Evolutionary conservation across 2,888 invertebrate genomes (phyloP).

Genomic region (Cacoxenus indagator): DNA sequence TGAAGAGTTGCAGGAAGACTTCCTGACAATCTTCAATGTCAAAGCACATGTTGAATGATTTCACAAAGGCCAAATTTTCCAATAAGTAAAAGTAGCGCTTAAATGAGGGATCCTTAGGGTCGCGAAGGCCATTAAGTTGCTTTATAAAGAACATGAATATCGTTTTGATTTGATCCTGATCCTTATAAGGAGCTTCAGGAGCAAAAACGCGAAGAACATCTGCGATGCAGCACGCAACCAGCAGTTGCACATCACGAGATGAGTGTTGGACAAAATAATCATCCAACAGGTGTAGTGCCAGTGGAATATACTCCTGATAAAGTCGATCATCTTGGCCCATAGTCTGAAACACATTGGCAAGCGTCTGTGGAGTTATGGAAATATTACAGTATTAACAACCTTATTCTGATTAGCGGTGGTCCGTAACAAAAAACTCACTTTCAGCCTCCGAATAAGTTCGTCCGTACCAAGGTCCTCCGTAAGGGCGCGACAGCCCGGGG

Average conservation of each 20-base stretch:
- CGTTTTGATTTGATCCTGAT: slow-evolving; percentile 90
- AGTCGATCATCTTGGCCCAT: slow-evolving; percentile 97
- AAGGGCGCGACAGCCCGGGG: slow-evolving; percentile 94
- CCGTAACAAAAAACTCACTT: slow-evolving; percentile 82
- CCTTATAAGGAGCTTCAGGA: slow-evolving; percentile 97
- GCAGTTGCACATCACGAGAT: slow-evolving; percentile 92
- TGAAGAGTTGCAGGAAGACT: slow-evolving; percentile 94
- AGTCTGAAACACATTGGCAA: slow-evolving; percentile 94
- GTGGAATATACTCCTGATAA: slow-evolving; percentile 90
- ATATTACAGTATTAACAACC: not conserved
- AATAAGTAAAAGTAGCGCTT: slow-evolving; percentile 97
- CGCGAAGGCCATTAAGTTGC: slow-evolving; percentile 91
- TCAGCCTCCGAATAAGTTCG: slow-evolving; percentile 93
- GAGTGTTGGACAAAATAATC: slow-evolving; percentile 92
- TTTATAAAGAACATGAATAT: slow-evolving; percentile 96
- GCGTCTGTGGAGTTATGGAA: slow-evolving; percentile 73
- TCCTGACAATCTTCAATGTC: slow-evolving; percentile 98
- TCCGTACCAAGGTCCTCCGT: slow-evolving; percentile 95
- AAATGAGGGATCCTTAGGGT: slow-evolving; percentile 97
- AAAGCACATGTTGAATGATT: slow-evolving; percentile 99
- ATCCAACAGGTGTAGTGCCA: slow-evolving; percentile 92
- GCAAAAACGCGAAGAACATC: slow-evolving; percentile 97
- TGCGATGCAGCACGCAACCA: slow-evolving; percentile 97
- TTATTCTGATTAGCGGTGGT: not conserved
- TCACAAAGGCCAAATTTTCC: slow-evolving; percentile 97